phyloP scores from a whole-genome alignment of 2,797 vertebrate genomes.

The Coregonus ussuriensis region DNA sequence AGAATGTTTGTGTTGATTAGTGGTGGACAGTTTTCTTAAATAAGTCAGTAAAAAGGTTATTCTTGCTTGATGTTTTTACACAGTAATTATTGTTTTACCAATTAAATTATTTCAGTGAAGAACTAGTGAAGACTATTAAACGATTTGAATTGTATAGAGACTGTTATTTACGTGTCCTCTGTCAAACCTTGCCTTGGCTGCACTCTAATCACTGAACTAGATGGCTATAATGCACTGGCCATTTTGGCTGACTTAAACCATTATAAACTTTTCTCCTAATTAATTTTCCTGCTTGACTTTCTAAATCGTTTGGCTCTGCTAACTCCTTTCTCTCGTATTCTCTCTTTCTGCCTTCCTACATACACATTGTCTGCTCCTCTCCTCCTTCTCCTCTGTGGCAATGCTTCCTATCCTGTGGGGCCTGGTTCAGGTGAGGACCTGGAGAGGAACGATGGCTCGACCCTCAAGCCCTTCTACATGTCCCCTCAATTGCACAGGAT shows the following conservation, averaged over 20 bases:
- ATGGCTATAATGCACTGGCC: constrained; percentile 23
- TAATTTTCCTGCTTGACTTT: constrained; percentile 39
- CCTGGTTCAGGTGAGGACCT: constrained; percentile 90
- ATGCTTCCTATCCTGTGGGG: constrained; percentile 21
- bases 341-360: constrained; percentile 36
- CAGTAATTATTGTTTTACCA: background rate
- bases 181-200: background rate
- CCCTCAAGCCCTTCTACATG: constrained; percentile 94
- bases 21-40: background rate
- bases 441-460: constrained; percentile 93
- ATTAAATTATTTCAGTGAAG: background rate
- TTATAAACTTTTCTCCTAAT: constrained; percentile 17
- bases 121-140: background rate
- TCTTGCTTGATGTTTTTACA: background rate
- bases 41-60: background rate
- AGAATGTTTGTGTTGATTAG: background rate
- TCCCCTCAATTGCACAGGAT: constrained; percentile 90
- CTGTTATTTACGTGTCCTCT: background rate
- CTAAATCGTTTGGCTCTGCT: constrained; percentile 37
- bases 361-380: constrained; percentile 13
- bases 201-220: constrained; percentile 6
- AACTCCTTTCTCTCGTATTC: constrained; percentile 44
- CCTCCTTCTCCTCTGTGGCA: constrained; percentile 11
- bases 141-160: background rate
- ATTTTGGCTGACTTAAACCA: constrained; percentile 13